A percentile compares a stretch with the other conserved stretches of the same genome.
phyloP scores from a whole-genome alignment of 1,140 invertebrate species.

The Lysiphlebus fabarum region DNA sequence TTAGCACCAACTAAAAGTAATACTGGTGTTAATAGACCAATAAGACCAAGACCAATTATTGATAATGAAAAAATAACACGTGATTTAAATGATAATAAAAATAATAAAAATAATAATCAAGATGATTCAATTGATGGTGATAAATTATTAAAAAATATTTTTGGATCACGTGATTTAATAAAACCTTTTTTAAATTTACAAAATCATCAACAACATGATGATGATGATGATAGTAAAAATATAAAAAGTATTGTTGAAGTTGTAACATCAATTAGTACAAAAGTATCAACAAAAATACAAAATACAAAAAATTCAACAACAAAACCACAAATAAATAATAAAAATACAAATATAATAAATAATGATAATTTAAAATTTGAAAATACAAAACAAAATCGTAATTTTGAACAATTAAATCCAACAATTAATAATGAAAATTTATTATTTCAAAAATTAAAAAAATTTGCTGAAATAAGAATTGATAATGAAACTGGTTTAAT shows the following conservation, averaged over 20 bases:
- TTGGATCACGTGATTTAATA: slow-evolving; percentile 27
- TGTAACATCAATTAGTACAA: slow-evolving; percentile 50
- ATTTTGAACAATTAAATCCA: slow-evolving; percentile 43
- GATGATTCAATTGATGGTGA: slow-evolving; percentile 21
- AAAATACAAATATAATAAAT: background rate
- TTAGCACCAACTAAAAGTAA: slow-evolving; percentile 47
- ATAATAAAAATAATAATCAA: background rate
- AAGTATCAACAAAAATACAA: slow-evolving; percentile 44
- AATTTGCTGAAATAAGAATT: slow-evolving; percentile 35
- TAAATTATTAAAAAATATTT: slow-evolving; percentile 37
- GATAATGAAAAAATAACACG: slow-evolving; percentile 32
- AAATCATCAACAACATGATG: background rate
- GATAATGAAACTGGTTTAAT: slow-evolving; percentile 23
- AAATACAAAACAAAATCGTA: slow-evolving; percentile 24
- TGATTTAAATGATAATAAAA: slow-evolving; percentile 18
- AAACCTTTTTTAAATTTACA: background rate
- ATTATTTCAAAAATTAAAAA: slow-evolving; percentile 38
- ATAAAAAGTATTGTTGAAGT: slow-evolving; percentile 49
- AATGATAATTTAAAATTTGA: background rate
- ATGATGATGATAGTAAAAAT: slow-evolving; percentile 17
- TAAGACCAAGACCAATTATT: slow-evolving; percentile 41
- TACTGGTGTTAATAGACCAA: slow-evolving; percentile 40
- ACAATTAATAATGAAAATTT: slow-evolving; percentile 30
- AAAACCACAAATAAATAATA: slow-evolving; percentile 18
- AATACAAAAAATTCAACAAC: slow-evolving; percentile 34